Percentiles rank a stretch among this genome's conserved stretches.
These are phyloP conservation scores for Intellagama lesueurii DNA, from an alignment of 2,797 vertebrate genomes.

Conservation along the genomic window DNA sequence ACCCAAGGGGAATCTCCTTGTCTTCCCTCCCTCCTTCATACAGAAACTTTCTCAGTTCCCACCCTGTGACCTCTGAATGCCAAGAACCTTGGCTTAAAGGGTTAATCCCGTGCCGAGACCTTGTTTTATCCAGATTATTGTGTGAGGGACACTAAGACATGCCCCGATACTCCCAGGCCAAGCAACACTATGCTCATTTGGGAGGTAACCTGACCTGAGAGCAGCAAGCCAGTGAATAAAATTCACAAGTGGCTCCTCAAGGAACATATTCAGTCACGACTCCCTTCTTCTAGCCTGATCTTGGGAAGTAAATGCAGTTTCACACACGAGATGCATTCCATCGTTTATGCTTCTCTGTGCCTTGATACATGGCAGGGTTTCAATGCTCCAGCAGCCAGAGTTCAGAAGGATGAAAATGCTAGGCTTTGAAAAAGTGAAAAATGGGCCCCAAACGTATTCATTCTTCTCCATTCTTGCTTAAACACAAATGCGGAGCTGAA, in stretches of 20 bases:
- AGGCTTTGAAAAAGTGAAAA: not conserved
- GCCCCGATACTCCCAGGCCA: not conserved
- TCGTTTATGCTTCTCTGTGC: not conserved
- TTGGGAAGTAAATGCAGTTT: not conserved
- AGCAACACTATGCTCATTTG: not conserved
- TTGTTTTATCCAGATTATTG: conserved; percentile 40
- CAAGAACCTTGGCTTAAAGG: conserved; percentile 25
- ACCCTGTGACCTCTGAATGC: conserved; percentile 28
- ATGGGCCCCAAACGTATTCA: not conserved
- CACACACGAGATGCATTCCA: not conserved
- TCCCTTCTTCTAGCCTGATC: not conserved
- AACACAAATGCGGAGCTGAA: not conserved
- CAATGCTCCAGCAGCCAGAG: not conserved
- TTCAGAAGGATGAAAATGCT: not conserved
- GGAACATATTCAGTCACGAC: not conserved
- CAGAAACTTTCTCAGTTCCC: not conserved
- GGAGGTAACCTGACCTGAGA: not conserved
- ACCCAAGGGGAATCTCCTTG: rapidly evolving
- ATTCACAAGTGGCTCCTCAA: not conserved
- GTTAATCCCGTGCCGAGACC: conserved; percentile 34
- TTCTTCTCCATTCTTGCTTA: not conserved
- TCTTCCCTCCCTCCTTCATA: not conserved
- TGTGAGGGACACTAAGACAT: not conserved
- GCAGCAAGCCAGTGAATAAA: not conserved
- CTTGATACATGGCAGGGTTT: not conserved